Percentiles rank a stretch among this genome's conserved stretches.
Conservation (phyloP, 2,888 invertebrate genomes). For the Thereva nobilitata region DNA sequence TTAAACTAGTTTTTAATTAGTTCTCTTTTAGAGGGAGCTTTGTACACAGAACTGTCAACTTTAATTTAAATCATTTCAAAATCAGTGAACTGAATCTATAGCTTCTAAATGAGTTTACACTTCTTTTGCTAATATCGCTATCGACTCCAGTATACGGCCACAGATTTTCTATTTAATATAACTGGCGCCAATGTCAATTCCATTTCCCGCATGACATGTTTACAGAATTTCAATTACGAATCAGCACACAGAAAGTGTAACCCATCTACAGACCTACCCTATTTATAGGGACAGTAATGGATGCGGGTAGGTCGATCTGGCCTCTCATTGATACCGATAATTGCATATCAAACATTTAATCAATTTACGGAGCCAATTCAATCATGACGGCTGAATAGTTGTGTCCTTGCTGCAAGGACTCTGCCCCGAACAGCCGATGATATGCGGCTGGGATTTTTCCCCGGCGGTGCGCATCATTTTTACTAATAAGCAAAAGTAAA, state of each 20-base stretch:
- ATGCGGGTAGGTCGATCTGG: neutral
- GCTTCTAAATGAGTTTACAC: conserved; percentile 14
- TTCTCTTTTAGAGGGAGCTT: too few relatives aligned
- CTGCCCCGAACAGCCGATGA: too few relatives aligned
- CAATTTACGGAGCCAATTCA: conserved; percentile 20
- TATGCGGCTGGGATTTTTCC: too few relatives aligned
- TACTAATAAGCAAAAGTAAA: too few relatives aligned
- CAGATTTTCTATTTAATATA: conserved; percentile 1
- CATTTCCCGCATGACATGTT: conserved; percentile 2
- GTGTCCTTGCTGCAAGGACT: too few relatives aligned
- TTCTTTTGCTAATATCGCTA: conserved; percentile 8
- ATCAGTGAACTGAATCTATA: conserved; percentile 12
- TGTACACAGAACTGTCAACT: neutral
- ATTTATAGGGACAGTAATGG: neutral
- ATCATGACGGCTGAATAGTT: neutral
- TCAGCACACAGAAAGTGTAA: conserved; percentile 5
- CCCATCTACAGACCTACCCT: neutral
- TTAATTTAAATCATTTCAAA: conserved; percentile 22
- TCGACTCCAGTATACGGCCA: neutral
- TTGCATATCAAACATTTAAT: conserved; percentile 30
- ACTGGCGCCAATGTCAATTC: conserved; percentile 19
- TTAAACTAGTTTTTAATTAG: too few relatives aligned
- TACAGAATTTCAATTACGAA: conserved; percentile 24
- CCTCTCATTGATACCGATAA: conserved; percentile 30
- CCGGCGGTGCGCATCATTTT: too few relatives aligned